Evolutionary conservation across 2,797 vertebrate genomes (phyloP), one percentile per base, ranked within the genome.

Genomic region (Sebastes kiyomatsui): DNA sequence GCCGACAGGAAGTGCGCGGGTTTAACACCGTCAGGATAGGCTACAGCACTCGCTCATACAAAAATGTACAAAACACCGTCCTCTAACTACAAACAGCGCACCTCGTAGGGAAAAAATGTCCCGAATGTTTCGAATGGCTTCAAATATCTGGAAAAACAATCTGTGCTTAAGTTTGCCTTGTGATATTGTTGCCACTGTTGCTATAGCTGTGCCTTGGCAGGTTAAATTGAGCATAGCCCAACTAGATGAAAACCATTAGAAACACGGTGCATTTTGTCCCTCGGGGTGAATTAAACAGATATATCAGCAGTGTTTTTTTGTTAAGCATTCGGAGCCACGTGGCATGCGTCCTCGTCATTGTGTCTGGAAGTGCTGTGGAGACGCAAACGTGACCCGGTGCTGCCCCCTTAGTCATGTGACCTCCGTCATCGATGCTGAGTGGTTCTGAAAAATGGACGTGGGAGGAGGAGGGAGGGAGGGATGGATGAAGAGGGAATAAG

Each of bases 11-110:
- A 94, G 96, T 97, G 96, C 96, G 96, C 90, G 95, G 96, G 97
- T 96, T 95, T 94, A 96, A 97, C 96, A 94, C 94, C 90, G 88
- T 96, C 93, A 96, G 96, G 96, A 95, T 95, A 96, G 97, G 96
- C 97, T 97, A 99, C 97, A 96, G 96, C 97, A 98, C 97, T 97
- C 97, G 94, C 95, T 97, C 95, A 97, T 99, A 98, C 97, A 98
- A 99, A 54, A 98, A 98, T 96, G 97, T 99, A 99, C 97, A 99
- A 99, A 99, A 99, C 97, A 98, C 97, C 93, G 91, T 96, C 96
- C 90, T 97, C 96, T 97, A 98, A 97, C 97, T 97, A 97, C 96
- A 96, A 96, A 97, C 95, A 97, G 96, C 96, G 94, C 81, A 92
- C 84, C 84, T 54, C 54, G 79, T 84, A 84, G 90, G 89, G 78